phyloP scores from a whole-genome alignment of 92 coral and sea anemone species.

The Paramuricea clavata region DNA sequence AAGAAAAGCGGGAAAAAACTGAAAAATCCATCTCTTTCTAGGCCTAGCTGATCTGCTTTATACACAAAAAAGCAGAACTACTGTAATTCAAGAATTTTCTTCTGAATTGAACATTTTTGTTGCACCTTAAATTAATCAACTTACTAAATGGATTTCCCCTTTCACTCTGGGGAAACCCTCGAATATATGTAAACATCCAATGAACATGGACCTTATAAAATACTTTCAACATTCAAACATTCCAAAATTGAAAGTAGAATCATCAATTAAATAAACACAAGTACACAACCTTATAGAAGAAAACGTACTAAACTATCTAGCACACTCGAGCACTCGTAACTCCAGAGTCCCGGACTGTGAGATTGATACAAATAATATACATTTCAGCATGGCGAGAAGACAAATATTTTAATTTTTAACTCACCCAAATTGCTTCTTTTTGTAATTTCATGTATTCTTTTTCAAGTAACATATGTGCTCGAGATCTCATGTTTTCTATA shows the following conservation, averaged over 20 bases:
- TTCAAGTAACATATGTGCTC: conserved; percentile 92
- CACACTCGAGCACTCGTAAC: too few species aligned
- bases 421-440: conserved; percentile 90
- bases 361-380: background rate
- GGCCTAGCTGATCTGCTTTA: too few species aligned
- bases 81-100: too few species aligned
- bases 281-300: too few species aligned
- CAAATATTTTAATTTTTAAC: too few species aligned
- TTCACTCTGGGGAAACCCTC: background rate
- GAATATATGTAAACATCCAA: background rate
- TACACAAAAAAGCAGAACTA: too few species aligned
- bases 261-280: background rate
- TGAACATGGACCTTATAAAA: background rate
- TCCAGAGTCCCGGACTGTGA: too few species aligned
- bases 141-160: background rate
- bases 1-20: too few species aligned
- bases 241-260: background rate
- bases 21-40: too few species aligned
- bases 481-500: conserved; percentile 77
- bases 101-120: too few species aligned
- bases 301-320: too few species aligned
- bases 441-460: conserved; percentile 86
- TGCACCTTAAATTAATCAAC: too few species aligned
- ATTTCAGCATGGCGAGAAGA: background rate
- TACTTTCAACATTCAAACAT: background rate